Evolutionary conservation across 2,797 vertebrate species (phyloP).

Genomic region (Artibeus jamaicensis): DNA sequence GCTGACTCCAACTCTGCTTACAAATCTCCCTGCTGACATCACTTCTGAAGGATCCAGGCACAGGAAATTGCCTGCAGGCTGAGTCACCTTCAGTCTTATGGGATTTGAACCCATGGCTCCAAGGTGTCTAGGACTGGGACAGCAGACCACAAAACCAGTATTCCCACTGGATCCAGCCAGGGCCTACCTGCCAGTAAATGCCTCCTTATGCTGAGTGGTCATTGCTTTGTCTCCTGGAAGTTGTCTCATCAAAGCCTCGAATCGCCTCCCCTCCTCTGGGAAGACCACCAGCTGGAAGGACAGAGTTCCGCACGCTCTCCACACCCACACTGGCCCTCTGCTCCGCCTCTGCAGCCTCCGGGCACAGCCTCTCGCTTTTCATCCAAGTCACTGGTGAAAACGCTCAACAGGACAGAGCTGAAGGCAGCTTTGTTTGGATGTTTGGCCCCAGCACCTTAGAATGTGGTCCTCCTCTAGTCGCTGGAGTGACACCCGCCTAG

Average conservation of each 20-base stretch:
- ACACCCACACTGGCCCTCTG: fast-evolving
- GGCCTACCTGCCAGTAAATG: not conserved
- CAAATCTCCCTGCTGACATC: not conserved
- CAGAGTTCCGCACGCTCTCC: fast-evolving
- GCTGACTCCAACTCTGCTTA: not conserved
- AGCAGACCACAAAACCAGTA: slow-evolving; percentile 1
- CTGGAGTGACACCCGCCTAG: not conserved
- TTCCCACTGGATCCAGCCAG: not conserved
- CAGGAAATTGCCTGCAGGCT: slow-evolving; percentile 11
- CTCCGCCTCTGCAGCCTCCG: fast-evolving
- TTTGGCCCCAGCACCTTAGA: not conserved
- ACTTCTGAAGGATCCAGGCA: not conserved
- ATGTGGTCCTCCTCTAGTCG: not conserved
- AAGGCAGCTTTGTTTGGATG: no score
- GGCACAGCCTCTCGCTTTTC: not conserved
- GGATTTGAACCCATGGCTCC: slow-evolving; percentile 63
- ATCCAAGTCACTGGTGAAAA: not conserved
- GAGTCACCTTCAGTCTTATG: slow-evolving; percentile 63
- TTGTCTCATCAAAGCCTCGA: not conserved
- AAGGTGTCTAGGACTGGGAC: slow-evolving; percentile 34
- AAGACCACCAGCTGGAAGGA: not conserved
- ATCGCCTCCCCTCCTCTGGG: not conserved
- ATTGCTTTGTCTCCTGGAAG: not conserved
- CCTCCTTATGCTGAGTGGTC: not conserved
- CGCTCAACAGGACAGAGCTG: fast-evolving